Base-by-base conservation (phyloP, 2,888 invertebrate genomes). In the Leptopterna dolabrata region DNA sequence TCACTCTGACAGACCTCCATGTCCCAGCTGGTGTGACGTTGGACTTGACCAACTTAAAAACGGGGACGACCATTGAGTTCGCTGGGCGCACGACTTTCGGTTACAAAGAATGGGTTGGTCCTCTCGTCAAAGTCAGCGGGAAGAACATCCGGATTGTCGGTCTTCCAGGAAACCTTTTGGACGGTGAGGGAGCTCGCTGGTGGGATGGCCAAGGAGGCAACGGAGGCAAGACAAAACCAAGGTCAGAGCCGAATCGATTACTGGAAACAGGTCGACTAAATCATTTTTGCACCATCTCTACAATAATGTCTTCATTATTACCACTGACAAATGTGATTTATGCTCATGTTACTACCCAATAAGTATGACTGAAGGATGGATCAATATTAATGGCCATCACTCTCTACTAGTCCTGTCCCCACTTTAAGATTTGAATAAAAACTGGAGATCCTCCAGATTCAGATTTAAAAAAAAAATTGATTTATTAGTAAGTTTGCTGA, bases 171-270 rank as follows among this genome's bases (percentile, higher is more conserved):
- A 19, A 83, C 27, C 19, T 41, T 14, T 13, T 83, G 19, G 83
- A 83, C 43, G 43, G 83, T 13, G 83, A 83, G 41, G 83, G 83
- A 9, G 13, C 14, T 9, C 83, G 83, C 16, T 83, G 83, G 83
- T 83, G 83, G 83, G 83, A 83, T 41, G 24, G 36, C n/a, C 11
- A 27, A 19, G 83, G 83, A 41, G 83, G 83, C 13, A 83, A 83
- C 43, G 70, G 83, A 4, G 83, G 83, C 14, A 70, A 70, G 43
- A 41, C 19, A 13, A 83, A 83, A 70, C 83, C 83, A 3, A 73
- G 73, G 73, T 73, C 7, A 30, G 30, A 13, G 70, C 7, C 36
- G 7, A 36, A 36, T 36, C 7, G 7, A 36, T 36, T 4, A 36
- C 2, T 36, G 7, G 7, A 36, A 36, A 36, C 36, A 4, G 7